Base-by-base conservation (phyloP, 2,113 vertebrate species). In the Pontoporia blainvillei region DNA sequence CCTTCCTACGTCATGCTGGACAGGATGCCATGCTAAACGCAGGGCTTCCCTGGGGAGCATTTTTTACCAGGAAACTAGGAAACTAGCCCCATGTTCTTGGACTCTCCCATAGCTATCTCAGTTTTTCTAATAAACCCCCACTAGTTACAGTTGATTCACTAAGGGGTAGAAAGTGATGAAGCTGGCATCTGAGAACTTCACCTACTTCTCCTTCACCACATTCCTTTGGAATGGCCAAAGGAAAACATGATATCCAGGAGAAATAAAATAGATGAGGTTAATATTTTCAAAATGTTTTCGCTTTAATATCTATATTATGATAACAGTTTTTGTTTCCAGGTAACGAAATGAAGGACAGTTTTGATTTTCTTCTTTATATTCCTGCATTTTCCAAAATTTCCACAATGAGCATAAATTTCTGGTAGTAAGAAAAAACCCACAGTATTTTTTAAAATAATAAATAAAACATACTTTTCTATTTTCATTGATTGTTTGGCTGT, bases 221-320 rank as follows among this genome's bases (percentile, higher is more conserved):
- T n/a, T n/a, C n/a, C n/a, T n/a, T n/a, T n/a, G n/a, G n/a, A 44
- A 29, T 49, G 44, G n/a, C 49, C 67, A 44, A 36, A 36, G 20
- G 41, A 49, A 88, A 81, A 81, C 12, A n/a, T n/a, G 25, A 71
- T 86, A 92, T 73, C 44, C 59, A 91, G 25, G 23, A 72, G 62
- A 82, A 90, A 96, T 83, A 52, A 62, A 69, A 57, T 57, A 73
- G 67, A 75, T 88, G 76, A 78, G 57, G 25, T 49, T 57, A 71
- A 41, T 96, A 72, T 93, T 84, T 96, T 84, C 14, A 61, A 93
- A 93, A 57, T 84, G 11, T 59, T 90, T 5, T 93, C 67, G 11
- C 71, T 79, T 20, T 88, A 78, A 29, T 67, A 34, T 79, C 34
- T 88, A 21, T 52, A 59, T 93, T 67, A 7, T 67, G 61, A 79